phyloP scores from a whole-genome alignment of 92 coral and sea anemone species.

The Phymanthus crucifer region DNA sequence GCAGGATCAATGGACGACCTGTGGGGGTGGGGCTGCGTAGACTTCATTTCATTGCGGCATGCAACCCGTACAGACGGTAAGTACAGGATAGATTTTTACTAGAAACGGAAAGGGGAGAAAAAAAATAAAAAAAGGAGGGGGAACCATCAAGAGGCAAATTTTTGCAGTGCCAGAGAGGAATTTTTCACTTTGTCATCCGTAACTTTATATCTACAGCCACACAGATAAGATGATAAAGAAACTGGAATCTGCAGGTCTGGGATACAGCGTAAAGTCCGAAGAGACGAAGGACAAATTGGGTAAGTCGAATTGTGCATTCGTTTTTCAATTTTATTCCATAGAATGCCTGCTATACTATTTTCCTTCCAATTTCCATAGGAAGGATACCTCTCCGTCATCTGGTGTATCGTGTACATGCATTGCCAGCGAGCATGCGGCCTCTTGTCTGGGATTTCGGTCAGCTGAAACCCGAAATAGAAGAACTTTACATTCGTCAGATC shows the following conservation, averaged over 20 bases:
- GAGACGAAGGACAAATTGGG: slow-evolving; percentile 84
- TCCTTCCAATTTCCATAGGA: slow-evolving; percentile 38
- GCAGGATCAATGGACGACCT: slow-evolving; percentile 79
- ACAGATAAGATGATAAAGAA: slow-evolving; percentile 85
- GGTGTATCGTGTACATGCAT: slow-evolving; percentile 89
- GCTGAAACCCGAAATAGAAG: slow-evolving; percentile 72
- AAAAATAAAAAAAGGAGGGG: too few relatives aligned
- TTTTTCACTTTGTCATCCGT: not conserved
- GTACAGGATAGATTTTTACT: too few relatives aligned
- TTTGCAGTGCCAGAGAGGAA: too few relatives aligned
- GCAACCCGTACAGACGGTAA: slow-evolving; percentile 81
- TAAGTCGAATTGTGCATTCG: slow-evolving; percentile 15
- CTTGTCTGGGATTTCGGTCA: slow-evolving; percentile 94
- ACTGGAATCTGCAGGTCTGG: slow-evolving; percentile 88
- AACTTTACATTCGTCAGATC: slow-evolving; percentile 76
- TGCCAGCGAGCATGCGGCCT: slow-evolving; percentile 90
- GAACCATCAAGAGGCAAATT: too few relatives aligned
- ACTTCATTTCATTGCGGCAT: slow-evolving; percentile 77
- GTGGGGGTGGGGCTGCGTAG: slow-evolving; percentile 51
- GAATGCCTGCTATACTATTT: not conserved
- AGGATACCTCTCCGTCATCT: slow-evolving; percentile 85
- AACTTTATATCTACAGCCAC: slow-evolving; percentile 50
- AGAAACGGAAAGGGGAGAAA: too few relatives aligned
- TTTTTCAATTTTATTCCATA: not conserved
- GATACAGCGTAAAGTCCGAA: slow-evolving; percentile 79